Evolutionary conservation across 1,140 invertebrate genomes (phyloP), one percentile per base, ranked within the genome.

Genomic region (Eulimnadia texana): DNA sequence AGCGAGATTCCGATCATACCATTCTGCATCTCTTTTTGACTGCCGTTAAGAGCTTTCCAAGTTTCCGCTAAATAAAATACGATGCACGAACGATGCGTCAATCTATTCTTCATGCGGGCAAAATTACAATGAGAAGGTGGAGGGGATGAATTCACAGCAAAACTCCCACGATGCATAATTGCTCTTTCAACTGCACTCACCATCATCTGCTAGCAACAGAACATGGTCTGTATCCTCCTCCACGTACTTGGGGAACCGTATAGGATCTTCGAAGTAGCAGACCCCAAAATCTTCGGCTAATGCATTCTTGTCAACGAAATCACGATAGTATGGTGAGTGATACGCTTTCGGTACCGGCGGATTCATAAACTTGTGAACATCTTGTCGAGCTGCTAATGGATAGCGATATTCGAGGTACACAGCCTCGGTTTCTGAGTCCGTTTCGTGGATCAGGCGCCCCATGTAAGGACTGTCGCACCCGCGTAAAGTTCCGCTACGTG

Each of bases 401-500:
- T 79, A 75, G 69, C 87, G 80, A 71, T 88, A 90, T 71, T 90
- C 88, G 63, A 84, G 78, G 68, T 86, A 88, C 86, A 90, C 89
- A 13, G 60, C 60, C 27, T 61, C 60, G 13, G 23, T 50, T 42
- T 58, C 55, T 20, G 42, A 20, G 29, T 61, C 55, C 13, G 29
- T 27, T 20, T 58, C 55, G 27, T 58, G 55, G 25, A 58, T 33
- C 11, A 27, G 29, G 24, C 55, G 24, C 3, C 20, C 59, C 20
- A 20, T 23, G 29, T 50, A 57, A 22, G 42, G 52, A 29, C 49
- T 19, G 25, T 13, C n/a, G 19, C 57, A 50, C n/a, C 25, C 53
- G 3, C 16, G 19, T 3, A 20, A 24, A 33, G 27, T 19, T 1
- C 47, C 2, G 55, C 27, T 54, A n/a, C 27, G 23, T 22, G 3